Conservation (phyloP, 2,797 vertebrate species). For the Galago senegalensis region DNA sequence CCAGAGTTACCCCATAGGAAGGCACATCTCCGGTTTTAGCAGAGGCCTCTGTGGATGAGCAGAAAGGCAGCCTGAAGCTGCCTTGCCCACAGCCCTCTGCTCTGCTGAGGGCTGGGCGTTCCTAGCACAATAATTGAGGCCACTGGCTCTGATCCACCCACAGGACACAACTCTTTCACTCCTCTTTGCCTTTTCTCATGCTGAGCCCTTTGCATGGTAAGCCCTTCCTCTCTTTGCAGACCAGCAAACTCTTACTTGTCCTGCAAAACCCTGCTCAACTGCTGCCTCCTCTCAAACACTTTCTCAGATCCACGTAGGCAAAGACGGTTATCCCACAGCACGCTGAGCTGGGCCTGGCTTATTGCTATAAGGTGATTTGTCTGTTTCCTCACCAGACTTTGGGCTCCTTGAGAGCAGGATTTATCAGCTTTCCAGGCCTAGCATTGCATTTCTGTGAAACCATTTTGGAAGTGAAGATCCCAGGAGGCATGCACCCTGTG, state of each 20-base stretch:
- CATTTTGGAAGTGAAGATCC: neutral
- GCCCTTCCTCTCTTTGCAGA: neutral
- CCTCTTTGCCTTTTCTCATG: neutral
- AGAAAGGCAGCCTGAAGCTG: neutral
- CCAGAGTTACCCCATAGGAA: neutral
- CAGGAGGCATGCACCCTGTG: neutral
- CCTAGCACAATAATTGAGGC: neutral
- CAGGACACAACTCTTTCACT: too few relatives aligned
- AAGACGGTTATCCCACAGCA: neutral
- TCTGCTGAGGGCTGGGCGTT: neutral
- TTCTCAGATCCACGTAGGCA: neutral
- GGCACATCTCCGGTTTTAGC: neutral
- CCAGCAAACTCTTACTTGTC: neutral
- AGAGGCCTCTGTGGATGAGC: neutral
- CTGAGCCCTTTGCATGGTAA: neutral
- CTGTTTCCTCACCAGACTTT: neutral
- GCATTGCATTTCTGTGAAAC: neutral
- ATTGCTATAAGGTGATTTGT: neutral
- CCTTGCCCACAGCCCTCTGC: neutral
- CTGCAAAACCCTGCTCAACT: neutral
- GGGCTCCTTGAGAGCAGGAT: neutral
- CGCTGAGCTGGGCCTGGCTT: neutral
- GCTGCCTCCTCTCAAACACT: neutral
- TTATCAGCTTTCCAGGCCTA: neutral
- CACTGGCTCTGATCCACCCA: neutral